Base-by-base conservation (phyloP, 2,797 vertebrate species). In the Malacoctenus gilli region DNA sequence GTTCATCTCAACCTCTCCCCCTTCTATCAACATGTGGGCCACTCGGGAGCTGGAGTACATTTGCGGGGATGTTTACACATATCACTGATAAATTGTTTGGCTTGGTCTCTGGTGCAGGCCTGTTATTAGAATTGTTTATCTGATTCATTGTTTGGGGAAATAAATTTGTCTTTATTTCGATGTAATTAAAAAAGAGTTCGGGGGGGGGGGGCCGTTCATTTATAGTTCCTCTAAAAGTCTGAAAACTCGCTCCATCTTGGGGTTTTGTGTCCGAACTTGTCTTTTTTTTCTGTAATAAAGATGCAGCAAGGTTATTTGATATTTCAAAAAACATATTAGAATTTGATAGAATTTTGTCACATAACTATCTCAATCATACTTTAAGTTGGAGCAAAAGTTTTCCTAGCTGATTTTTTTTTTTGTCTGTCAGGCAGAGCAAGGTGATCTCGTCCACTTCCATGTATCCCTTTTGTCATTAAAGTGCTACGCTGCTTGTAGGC, bases 41-140 rank as follows among this genome's bases (percentile, higher is more conserved):
- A 53, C 74, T 69, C 46, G 62, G 62, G 79, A 80, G 47, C 58
- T 60, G 15, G 41, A 71, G 63, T 63, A 65, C 54, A 59, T 80
- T 72, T 69, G 31, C 46, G 30, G 3, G 38, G 67, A 77, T 87
- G 68, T 77, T 81, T 83, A 73, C 21, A 22, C 68, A 68, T 77
- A 78, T 72, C 63, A 31, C 59, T 61, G 75, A 82, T 82, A 72
- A 79, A 77, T 84, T 69, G 69, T 82, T 80, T 79, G 61, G 40
- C 62, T 76, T 52, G 53, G 77, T 78, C 42, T 55, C 20, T 37
- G 71, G 57, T 75, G 65, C 59, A 54, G 64, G 64, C 36, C 48
- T 82, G 70, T 69, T 69, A 38, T 81, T 76, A 71, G 43, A 80
- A 57, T 55, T 34, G 37, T 77, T 84, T 72, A 80, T 85, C 62